Base-by-base conservation (phyloP, 2,113 vertebrate species). In the Phodopus roborovskii region DNA sequence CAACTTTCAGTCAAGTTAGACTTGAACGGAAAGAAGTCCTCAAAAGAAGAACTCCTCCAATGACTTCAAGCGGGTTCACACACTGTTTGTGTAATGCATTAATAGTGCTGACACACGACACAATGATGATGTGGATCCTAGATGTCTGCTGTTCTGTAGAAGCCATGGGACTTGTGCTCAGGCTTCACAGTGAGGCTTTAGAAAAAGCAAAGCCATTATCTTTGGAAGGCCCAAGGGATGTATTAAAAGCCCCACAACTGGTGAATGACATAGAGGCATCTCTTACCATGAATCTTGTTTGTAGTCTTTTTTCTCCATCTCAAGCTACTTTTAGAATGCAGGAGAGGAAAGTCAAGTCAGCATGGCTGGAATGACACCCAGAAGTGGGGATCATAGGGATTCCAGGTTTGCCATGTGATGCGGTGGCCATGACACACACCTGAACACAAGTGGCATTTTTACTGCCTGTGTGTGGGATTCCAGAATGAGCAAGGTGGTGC, bases 101-200 rank as follows among this genome's bases (percentile, higher is more conserved):
- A 15, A 45, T 50, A 50, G 28, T 28, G 58, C 0, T 7, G 28
- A 15, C 10, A 2, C 42, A 48, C 45, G 33, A 13, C 15, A 48
- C 36, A 68, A 30, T 13, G 50, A 84, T 45, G 13, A 53, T 45
- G 20, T 48, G n/a, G 24, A 20, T 33, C 20, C 62, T 90, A n/a
- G 15, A 19, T 68, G 48, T 19, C 1, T 19, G 15, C 36, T 13
- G 19, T 50, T 85, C 30, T 16, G 2, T 12, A 19, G 92, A 30
- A 33, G 26, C 36, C 39, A 0, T 2, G 2, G 0, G 33, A 7
- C 33, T 87, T n/a, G 1, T 53, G 20, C 19, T 36, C 13, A 42
- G 53, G 11, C 70, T 88, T 64, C 78, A 53, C 1, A 33, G 12
- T 19, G 66, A 17, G 50, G 19, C 58, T 60, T 85, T 45, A 85